Evolutionary conservation across 1,140 invertebrate genomes (phyloP), one percentile per base, ranked within the genome.

Genomic region (Lithobius niger): DNA sequence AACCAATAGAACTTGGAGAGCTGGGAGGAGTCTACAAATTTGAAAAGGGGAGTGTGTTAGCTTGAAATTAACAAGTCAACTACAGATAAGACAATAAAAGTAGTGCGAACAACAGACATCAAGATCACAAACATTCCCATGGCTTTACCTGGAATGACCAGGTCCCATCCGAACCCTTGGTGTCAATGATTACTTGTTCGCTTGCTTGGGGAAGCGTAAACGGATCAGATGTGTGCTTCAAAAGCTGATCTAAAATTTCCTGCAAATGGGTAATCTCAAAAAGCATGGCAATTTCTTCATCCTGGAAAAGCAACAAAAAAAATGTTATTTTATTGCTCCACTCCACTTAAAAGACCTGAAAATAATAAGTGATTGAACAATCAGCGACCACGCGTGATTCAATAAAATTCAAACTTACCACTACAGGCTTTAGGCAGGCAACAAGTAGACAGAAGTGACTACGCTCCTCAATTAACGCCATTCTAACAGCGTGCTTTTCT

Each of bases 391-490:
- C n/a, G n/a, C n/a, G 31, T n/a, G n/a, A 36, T 36, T 36, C 6
- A n/a, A 36, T 10, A 10, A 10, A 36, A 36, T 52, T 24, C 6
- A 56, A 56, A 51, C 27, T 57, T 54, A 93, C 89, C 68, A 96
- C 82, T 60, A 97, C 89, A 45, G 92, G 93, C 71, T 91, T 90
- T 36, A 97, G 76, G 70, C 88, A 86, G 60, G 83, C 81, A 21
- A 95, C 88, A 68, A 97, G 91, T 57, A 85, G 77, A 72, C 92
- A 96, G 72, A 88, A 97, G 60, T 89, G 80, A 64, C 84, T 82
- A 28, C 92, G 74, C 67, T 97, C 92, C 72, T 97, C 92, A n/a
- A 95, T 81, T 36, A 97, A 77, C 1, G 88, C 91, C 2, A 83
- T 83, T 52, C 90, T 78, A 18, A 96, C 82, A 0, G 89, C 88